Conservation (phyloP, 2,888 invertebrate species). For the Blastobasis adustella region DNA sequence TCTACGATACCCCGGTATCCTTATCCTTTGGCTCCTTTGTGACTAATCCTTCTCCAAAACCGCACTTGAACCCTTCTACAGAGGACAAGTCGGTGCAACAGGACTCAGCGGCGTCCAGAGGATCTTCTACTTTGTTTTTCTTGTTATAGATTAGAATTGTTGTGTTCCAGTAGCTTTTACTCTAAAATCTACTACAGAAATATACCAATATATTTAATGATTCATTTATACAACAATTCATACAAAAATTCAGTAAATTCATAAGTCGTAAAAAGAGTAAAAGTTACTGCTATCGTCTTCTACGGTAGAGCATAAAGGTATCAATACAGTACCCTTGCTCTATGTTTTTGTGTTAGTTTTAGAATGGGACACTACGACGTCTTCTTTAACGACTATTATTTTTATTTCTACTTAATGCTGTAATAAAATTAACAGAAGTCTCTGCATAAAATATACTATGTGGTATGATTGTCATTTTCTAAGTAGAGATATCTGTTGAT, state of each 20-base stretch:
- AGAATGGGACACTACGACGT: no score
- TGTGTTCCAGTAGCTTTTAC: conserved; percentile 18
- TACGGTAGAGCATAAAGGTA: conserved; percentile 43
- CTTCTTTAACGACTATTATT: no score
- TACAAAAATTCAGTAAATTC: no score
- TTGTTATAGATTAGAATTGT: conserved; percentile 38
- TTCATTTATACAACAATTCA: no score
- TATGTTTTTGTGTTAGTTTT: conserved; percentile 3
- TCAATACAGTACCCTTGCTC: conserved; percentile 51
- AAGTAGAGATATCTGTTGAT: conserved; percentile 30
- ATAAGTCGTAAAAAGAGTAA: conserved; percentile 14
- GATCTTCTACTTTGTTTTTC: conserved; percentile 28
- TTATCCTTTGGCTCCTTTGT: conserved; percentile 27
- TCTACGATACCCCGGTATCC: conserved; percentile 23
- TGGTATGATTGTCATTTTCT: conserved; percentile 7
- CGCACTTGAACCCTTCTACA: conserved; percentile 63
- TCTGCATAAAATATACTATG: not conserved
- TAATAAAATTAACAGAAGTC: no score
- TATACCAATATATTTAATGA: conserved; percentile 8
- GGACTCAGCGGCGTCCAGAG: conserved; percentile 42
- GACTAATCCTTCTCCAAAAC: conserved; percentile 34
- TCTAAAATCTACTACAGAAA: not conserved
- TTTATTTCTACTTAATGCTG: no score
- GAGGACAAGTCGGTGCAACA: conserved; percentile 60
- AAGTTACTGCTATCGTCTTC: conserved; percentile 21